phyloP scores from a whole-genome alignment of 2,888 invertebrate species.

The Drosophila nr. perissopoda region DNA sequence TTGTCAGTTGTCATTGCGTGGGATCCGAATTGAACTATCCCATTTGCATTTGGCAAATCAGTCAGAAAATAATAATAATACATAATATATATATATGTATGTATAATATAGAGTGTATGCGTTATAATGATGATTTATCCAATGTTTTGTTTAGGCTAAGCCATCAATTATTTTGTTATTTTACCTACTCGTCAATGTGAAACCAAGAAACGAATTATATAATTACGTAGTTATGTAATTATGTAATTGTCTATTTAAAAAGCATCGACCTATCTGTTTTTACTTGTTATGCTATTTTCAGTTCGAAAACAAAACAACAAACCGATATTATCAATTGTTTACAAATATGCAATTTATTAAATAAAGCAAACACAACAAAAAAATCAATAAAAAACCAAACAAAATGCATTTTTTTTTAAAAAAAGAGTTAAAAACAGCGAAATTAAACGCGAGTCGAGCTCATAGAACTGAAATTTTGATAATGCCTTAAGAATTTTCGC shows the following conservation, averaged over 20 bases:
- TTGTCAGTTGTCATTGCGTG: slow-evolving; percentile 33
- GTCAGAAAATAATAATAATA: slow-evolving; percentile 40
- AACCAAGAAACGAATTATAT: slow-evolving; percentile 31
- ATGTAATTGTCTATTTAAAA: slow-evolving; percentile 31
- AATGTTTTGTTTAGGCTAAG: slow-evolving; percentile 67
- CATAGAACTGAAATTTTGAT: not conserved
- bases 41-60: slow-evolving; percentile 41
- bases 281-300: slow-evolving; percentile 64
- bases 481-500: not conserved
- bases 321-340: slow-evolving; percentile 75
- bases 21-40: slow-evolving; percentile 1
- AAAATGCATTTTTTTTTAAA: not conserved
- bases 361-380: slow-evolving; percentile 44
- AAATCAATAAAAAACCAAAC: not conserved
- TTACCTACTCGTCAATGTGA: slow-evolving; percentile 52
- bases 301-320: slow-evolving; percentile 35
- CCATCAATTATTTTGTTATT: slow-evolving; percentile 53
- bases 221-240: slow-evolving; percentile 25
- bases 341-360: slow-evolving; percentile 51
- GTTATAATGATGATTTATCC: slow-evolving; percentile 36
- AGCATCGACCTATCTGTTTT: slow-evolving; percentile 49
- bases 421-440: no score
- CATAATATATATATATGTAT: slow-evolving; percentile 6
- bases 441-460: not conserved
- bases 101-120: slow-evolving; percentile 20